phyloP scores from a whole-genome alignment of 35 echinoderm and acorn worm species.

The Strongylocentrotus purpuratus region DNA sequence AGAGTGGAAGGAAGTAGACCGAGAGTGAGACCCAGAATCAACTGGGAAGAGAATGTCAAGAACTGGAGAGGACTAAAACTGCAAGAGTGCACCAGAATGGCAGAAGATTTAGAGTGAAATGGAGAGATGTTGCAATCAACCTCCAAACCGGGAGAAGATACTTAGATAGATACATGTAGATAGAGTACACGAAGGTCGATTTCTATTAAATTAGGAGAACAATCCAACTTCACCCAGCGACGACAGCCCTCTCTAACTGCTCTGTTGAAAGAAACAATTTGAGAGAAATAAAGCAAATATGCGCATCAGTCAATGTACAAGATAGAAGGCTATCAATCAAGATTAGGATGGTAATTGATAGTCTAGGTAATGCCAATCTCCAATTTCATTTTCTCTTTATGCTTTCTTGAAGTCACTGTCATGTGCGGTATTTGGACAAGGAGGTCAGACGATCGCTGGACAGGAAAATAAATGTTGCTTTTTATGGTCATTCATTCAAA shows the following conservation, averaged over 20 bases:
- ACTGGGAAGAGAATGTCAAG: too few species aligned
- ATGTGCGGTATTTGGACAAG: neutral
- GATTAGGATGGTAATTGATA: neutral
- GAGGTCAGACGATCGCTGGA: neutral
- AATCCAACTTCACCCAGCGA: neutral
- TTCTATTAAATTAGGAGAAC: neutral
- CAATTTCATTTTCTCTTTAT: constrained; percentile 10
- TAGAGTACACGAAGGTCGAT: neutral
- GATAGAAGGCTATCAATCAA: neutral
- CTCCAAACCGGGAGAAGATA: too few species aligned
- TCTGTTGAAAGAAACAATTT: neutral
- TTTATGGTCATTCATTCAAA: neutral
- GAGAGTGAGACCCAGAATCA: too few species aligned
- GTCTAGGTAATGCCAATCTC: neutral
- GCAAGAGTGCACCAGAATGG: too few species aligned
- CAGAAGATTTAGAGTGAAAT: too few species aligned
- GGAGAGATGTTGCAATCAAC: too few species aligned
- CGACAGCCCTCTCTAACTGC: neutral
- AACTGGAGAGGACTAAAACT: too few species aligned
- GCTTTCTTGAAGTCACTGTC: neutral
- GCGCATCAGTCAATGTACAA: neutral
- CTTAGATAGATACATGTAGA: too few species aligned
- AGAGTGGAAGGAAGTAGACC: too few species aligned
- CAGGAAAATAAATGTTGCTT: constrained; percentile 18
- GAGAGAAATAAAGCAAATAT: neutral